Evolutionary conservation across 2,888 invertebrate species (phyloP).

Genomic region (Pasiphila rectangulata): DNA sequence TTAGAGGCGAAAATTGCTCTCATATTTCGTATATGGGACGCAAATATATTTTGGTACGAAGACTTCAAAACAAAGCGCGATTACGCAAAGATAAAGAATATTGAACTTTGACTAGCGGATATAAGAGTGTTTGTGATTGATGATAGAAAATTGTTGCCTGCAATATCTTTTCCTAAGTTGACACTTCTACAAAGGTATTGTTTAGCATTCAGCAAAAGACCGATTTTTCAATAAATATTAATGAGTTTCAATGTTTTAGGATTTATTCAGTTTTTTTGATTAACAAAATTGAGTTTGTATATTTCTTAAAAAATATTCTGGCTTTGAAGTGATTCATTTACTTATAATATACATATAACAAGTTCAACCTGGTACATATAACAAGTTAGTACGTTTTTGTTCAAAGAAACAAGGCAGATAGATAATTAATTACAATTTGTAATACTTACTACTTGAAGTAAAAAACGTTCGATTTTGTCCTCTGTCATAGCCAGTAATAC

Average conservation of each 20-base stretch:
- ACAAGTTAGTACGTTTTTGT: too few species aligned
- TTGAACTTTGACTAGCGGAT: background rate
- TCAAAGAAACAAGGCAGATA: too few species aligned
- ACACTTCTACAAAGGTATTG: slow-evolving; percentile 47
- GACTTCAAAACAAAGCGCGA: slow-evolving; percentile 3
- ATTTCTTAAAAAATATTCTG: background rate
- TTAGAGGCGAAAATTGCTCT: background rate
- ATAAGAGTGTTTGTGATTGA: slow-evolving; percentile 8
- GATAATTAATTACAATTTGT: too few species aligned
- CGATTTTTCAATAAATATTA: slow-evolving; percentile 57
- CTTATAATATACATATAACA: too few species aligned
- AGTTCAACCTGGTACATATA: too few species aligned
- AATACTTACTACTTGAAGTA: too few species aligned
- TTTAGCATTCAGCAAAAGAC: slow-evolving; percentile 45
- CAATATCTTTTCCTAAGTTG: slow-evolving; percentile 46
- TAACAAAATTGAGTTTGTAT: background rate
- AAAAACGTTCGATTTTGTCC: too few species aligned
- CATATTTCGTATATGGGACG: slow-evolving; percentile 3
- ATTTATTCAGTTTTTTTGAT: slow-evolving; percentile 20
- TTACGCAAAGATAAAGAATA: slow-evolving; percentile 1
- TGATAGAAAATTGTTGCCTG: slow-evolving; percentile 20
- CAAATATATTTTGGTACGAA: slow-evolving; percentile 20
- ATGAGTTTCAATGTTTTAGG: slow-evolving; percentile 44
- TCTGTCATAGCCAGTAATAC: too few species aligned
- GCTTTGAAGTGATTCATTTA: too few species aligned